Evolutionary conservation across 2,888 invertebrate species (phyloP).

Genomic region (Drosophila bunnanda): DNA sequence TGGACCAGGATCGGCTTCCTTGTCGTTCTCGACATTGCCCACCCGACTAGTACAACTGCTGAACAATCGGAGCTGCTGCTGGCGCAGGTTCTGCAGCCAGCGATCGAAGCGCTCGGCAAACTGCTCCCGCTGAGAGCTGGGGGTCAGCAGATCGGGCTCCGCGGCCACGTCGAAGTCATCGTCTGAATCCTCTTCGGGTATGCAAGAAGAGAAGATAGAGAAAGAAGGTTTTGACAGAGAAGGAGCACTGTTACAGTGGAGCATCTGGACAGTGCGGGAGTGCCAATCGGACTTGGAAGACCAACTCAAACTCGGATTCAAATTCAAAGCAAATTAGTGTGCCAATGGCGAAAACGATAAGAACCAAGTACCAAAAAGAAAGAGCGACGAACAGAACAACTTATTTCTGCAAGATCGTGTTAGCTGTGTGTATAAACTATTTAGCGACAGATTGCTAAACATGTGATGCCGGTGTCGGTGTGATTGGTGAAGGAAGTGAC

Average conservation of each 20-base stretch:
- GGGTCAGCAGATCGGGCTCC: constrained; percentile 59
- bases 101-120: constrained; percentile 70
- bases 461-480: constrained; percentile 59
- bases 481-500: constrained; percentile 38
- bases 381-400: constrained; percentile 40
- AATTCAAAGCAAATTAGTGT: constrained; percentile 61
- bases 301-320: constrained; percentile 19
- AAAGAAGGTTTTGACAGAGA: constrained; percentile 48
- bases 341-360: constrained; percentile 64
- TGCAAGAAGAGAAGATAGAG: constrained; percentile 56
- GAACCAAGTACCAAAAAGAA: constrained; percentile 25
- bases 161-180: constrained; percentile 55
- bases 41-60: constrained; percentile 74
- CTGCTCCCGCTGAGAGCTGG: constrained; percentile 62
- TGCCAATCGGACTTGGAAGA: constrained; percentile 30
- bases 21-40: constrained; percentile 63
- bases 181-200: constrained; percentile 41
- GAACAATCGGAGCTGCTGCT: constrained; percentile 68
- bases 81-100: constrained; percentile 71
- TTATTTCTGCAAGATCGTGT: constrained; percentile 36
- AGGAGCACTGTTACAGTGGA: constrained; percentile 15
- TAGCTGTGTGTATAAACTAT: constrained; percentile 53
- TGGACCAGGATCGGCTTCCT: constrained; percentile 22
- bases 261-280: constrained; percentile 19
- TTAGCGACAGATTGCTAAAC: constrained; percentile 79